These are phyloP conservation scores for Paradoxurus hermaphroditus DNA, from an alignment of 2,113 vertebrate genomes.

Conservation along the genomic window DNA sequence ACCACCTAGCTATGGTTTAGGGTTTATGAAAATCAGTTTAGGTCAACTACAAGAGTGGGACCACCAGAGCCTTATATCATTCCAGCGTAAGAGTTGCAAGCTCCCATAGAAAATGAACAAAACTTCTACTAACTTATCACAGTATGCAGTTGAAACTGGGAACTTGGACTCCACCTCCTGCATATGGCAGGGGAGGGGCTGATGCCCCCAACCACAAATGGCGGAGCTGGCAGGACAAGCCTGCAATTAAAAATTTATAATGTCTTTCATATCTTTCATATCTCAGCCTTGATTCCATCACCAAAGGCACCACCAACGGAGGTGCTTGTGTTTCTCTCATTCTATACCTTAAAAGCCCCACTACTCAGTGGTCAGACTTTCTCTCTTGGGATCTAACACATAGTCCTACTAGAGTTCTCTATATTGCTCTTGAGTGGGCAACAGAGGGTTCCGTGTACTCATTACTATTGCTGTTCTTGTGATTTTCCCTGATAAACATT, in stretches of 20 bases:
- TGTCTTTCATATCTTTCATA: not conserved
- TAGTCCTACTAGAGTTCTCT: not conserved
- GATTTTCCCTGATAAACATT: not conserved
- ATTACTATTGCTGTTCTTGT: not conserved
- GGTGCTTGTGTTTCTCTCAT: not conserved
- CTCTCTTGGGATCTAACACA: not conserved
- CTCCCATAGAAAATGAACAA: not conserved
- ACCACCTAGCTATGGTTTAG: not conserved
- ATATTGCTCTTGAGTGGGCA: not conserved
- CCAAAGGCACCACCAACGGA: not conserved
- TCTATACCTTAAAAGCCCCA: not conserved
- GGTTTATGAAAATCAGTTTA: not conserved
- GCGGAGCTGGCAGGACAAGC: not conserved
- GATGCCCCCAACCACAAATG: not conserved
- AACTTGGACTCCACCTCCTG: not conserved
- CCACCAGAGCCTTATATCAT: not conserved
- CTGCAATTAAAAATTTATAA: not conserved
- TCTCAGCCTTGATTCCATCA: not conserved
- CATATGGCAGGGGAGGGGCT: too few relatives aligned
- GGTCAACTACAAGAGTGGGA: not conserved
- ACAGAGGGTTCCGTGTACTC: not conserved
- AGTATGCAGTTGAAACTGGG: not conserved
- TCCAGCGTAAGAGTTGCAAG: not conserved
- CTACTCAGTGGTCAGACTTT: not conserved
- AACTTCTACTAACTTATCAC: not conserved